Conservation (phyloP, 2,113 vertebrate species). For the Leptobrachium ailaonicum region DNA sequence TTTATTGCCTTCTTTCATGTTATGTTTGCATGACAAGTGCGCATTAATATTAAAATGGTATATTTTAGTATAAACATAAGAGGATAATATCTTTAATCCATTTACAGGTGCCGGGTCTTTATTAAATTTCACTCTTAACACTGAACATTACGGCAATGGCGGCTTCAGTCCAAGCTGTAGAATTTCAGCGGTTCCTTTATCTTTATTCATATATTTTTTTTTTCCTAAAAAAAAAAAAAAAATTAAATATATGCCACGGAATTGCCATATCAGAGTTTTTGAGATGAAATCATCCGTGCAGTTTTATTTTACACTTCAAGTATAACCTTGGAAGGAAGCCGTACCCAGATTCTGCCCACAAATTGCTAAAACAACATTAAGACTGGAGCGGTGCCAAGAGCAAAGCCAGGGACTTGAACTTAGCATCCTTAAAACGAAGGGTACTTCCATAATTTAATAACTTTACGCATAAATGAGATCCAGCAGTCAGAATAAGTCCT, state of each 20-base stretch:
- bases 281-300: conserved; percentile 50
- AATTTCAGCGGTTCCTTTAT: not conserved
- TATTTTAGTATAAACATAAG: too few relatives aligned
- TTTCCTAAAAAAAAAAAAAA: too few relatives aligned
- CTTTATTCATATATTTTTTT: not conserved
- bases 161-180: not conserved
- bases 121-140: too few relatives aligned
- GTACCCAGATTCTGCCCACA: conserved; percentile 62
- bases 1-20: too few relatives aligned
- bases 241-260: not conserved
- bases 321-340: conserved; percentile 59
- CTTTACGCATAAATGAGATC: conserved; percentile 58
- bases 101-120: too few relatives aligned
- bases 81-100: too few relatives aligned
- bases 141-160: too few relatives aligned
- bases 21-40: too few relatives aligned
- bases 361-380: conserved; percentile 69
- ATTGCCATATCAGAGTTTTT: conserved; percentile 17
- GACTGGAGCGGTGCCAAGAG: conserved; percentile 61
- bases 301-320: conserved; percentile 61
- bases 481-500: conserved; percentile 55
- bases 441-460: conserved; percentile 64
- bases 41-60: too few relatives aligned
- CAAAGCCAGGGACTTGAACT: conserved; percentile 55
- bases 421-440: conserved; percentile 57